Conservation (phyloP, 2,888 invertebrate genomes). For the Phanerotoma sp. region DNA sequence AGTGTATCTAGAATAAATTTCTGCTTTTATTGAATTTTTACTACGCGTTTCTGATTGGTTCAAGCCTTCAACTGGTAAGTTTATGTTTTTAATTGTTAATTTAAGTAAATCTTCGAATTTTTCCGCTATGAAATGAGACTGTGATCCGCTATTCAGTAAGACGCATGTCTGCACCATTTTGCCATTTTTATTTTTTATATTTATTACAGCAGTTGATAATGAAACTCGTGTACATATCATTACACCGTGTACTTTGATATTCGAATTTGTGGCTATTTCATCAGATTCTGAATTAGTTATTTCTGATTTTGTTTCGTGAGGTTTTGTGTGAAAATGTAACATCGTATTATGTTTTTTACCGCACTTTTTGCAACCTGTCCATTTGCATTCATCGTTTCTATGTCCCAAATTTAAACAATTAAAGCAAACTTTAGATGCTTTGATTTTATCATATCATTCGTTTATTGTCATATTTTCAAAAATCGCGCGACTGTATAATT, state of each 20-base stretch:
- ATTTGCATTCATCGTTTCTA: background rate
- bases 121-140: constrained; percentile 30
- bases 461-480: background rate
- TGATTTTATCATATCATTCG: background rate
- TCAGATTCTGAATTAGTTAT: background rate
- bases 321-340: too few species aligned
- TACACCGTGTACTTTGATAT: background rate
- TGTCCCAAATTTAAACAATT: background rate
- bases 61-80: too few species aligned
- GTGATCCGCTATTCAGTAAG: constrained; percentile 32
- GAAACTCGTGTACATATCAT: constrained; percentile 9
- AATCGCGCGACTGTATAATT: background rate
- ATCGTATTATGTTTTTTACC: too few species aligned
- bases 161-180: constrained; percentile 17
- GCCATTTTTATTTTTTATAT: constrained; percentile 12
- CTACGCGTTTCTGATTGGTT: too few species aligned
- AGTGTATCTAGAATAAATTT: constrained; percentile 4
- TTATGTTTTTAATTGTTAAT: constrained; percentile 27
- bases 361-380: too few species aligned
- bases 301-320: too few species aligned
- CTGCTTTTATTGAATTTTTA: background rate
- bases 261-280: background rate
- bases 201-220: constrained; percentile 28
- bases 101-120: constrained; percentile 21
- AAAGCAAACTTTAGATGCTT: background rate